Base-by-base conservation (phyloP, 2,113 vertebrate genomes). In the cattle (Bos taurus) region DNA sequence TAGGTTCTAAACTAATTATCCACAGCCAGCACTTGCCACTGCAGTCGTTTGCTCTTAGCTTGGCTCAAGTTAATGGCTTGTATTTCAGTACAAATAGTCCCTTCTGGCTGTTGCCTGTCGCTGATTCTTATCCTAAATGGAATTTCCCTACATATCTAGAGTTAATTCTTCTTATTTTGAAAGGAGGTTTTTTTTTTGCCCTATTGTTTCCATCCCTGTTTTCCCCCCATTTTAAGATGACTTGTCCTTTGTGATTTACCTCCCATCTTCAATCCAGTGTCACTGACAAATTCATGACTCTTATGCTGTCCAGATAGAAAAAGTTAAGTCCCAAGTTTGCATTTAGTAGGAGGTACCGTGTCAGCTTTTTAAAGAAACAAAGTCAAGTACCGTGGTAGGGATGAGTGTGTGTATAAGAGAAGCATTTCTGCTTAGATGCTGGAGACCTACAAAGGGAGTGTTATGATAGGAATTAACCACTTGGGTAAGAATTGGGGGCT, bases 1-100 rank as follows among this genome's bases (percentile, higher is more conserved):
- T 98, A 98, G 97, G 96, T 98, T 98, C 98, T 99, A 98, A 99
- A 98, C 98, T 99, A 99, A 99, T 99, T 99, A 99, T 98, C 98
- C 98, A 94, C 98, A 98, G 98, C 98, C 96, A 84, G 98, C 98
- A 98, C 97, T 99, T 97, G 98, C 98, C 48, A 40, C 97, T 84
- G 96, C 96, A 98, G 98, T 98, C 98, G 89, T 99, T 98, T 98
- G 98, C 98, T 98, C 97, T 98, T 98, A 98, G 98, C 98, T 98
- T 97, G 98, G 97, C 98, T 98, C 96, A 92, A 99, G 98, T 98
- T 99, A 99, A 99, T 99, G 98, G 97, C 97, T 98, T 98, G 98
- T 97, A 97, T 98, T 99, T 98, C 98, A 97, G 96, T 98, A 98
- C 98, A 98, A 99, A 99, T 98, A 98, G 97, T 98, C 98, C 98